Evolutionary conservation across 2,113 vertebrate genomes (phyloP).

Genomic region (Orycteropus afer): DNA sequence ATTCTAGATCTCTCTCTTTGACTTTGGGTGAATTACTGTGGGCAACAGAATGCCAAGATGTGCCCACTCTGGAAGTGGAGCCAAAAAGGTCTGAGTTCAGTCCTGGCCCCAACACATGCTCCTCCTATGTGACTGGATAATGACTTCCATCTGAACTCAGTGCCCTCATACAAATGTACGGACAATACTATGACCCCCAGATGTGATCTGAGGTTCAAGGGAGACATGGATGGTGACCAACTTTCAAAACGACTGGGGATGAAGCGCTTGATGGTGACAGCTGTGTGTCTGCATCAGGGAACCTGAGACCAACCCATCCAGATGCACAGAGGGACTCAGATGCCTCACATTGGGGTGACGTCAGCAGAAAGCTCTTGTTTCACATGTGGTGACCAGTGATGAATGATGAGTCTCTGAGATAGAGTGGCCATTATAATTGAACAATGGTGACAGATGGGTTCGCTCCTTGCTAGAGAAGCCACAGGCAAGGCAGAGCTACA

Average conservation of each 20-base stretch:
- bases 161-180: background rate
- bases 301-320: background rate
- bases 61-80: background rate
- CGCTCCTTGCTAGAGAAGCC: background rate
- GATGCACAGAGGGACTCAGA: background rate
- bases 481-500: background rate
- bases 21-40: background rate
- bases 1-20: background rate
- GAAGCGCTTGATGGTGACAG: background rate
- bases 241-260: background rate
- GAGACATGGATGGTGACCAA: background rate
- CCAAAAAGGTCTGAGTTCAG: background rate
- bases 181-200: background rate
- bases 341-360: background rate
- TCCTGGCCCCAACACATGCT: background rate
- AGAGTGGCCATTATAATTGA: background rate
- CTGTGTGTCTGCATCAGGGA: background rate
- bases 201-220: background rate
- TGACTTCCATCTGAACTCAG: background rate
- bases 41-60: background rate
- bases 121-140: background rate
- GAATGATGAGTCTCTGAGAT: background rate
- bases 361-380: background rate
- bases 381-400: background rate
- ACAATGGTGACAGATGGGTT: background rate